phyloP scores from a whole-genome alignment of 2,113 vertebrate species.

The Leptosomus discolor region DNA sequence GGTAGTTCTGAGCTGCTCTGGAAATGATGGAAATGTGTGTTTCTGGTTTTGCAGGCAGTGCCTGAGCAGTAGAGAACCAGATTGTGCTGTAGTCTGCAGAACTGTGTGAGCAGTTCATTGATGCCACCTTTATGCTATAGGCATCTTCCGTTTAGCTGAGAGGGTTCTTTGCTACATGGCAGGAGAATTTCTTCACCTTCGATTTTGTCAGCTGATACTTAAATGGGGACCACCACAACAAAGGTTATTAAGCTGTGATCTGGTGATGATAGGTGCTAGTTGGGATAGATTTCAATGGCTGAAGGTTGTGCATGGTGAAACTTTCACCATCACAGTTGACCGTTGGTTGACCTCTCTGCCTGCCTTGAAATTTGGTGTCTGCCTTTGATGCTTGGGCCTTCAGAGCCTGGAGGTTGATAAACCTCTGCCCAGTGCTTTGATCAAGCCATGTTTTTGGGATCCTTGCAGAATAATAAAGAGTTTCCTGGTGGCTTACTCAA shows the following conservation, averaged over 20 bases:
- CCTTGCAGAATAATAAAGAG: neutral
- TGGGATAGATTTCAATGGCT: neutral
- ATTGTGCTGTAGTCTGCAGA: neutral
- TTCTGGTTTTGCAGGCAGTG: neutral
- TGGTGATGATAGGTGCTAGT: neutral
- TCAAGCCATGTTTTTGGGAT: neutral
- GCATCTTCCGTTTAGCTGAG: neutral
- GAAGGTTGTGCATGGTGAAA: neutral
- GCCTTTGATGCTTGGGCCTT: neutral
- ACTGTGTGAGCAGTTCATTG: neutral
- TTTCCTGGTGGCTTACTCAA: neutral
- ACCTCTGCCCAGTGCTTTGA: neutral
- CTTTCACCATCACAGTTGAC: neutral
- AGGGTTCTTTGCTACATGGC: neutral
- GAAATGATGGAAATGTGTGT: neutral
- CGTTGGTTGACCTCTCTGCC: neutral
- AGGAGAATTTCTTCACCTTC: neutral
- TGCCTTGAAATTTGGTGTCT: neutral
- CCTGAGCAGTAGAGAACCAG: neutral
- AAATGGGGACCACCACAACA: neutral
- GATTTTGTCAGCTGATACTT: neutral
- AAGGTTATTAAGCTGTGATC: neutral
- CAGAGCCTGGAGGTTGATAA: neutral
- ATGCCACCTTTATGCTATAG: neutral
- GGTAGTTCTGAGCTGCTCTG: neutral